Conservation (phyloP, 2,797 vertebrate species). For the Phrynocephalus forsythii region DNA sequence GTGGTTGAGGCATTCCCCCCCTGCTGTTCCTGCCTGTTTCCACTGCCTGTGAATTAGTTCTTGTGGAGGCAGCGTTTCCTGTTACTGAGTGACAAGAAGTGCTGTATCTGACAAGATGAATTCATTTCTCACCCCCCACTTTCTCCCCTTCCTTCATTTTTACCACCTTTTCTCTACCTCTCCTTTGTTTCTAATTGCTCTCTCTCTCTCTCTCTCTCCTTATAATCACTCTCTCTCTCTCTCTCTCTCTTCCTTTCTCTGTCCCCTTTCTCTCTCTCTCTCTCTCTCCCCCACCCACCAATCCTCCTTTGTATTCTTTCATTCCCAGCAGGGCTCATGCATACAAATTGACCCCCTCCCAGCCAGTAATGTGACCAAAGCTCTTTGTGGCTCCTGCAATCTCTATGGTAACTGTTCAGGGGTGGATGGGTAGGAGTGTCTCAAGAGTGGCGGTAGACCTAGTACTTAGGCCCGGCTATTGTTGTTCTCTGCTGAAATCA, state of each 20-base stretch:
- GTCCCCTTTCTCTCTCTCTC: constrained; percentile 58
- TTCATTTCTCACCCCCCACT: constrained; percentile 49
- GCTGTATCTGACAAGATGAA: constrained; percentile 57
- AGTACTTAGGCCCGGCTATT: constrained; percentile 54
- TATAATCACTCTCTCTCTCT: not conserved
- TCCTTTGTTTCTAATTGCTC: constrained; percentile 36
- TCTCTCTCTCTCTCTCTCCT: constrained; percentile 37
- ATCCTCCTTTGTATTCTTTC: constrained; percentile 77
- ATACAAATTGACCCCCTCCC: constrained; percentile 79
- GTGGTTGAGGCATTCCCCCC: constrained; percentile 41
- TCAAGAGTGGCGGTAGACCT: constrained; percentile 61
- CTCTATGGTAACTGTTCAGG: constrained; percentile 78
- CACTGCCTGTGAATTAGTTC: constrained; percentile 13
- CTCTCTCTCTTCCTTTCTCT: constrained; percentile 27
- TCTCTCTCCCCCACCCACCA: constrained; percentile 67
- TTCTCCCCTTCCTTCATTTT: constrained; percentile 29
- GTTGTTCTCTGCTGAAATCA: constrained; percentile 41
- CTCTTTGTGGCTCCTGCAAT: constrained; percentile 75
- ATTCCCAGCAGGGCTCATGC: constrained; percentile 75
- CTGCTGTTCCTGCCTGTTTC: constrained; percentile 29
- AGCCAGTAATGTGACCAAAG: constrained; percentile 73
- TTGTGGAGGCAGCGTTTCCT: constrained; percentile 53
- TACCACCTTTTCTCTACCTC: constrained; percentile 7
- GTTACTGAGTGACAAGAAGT: constrained; percentile 36
- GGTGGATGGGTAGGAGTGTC: constrained; percentile 53